Evolutionary conservation across 1,140 invertebrate species (phyloP).

Genomic region (Oscheius sp.): DNA sequence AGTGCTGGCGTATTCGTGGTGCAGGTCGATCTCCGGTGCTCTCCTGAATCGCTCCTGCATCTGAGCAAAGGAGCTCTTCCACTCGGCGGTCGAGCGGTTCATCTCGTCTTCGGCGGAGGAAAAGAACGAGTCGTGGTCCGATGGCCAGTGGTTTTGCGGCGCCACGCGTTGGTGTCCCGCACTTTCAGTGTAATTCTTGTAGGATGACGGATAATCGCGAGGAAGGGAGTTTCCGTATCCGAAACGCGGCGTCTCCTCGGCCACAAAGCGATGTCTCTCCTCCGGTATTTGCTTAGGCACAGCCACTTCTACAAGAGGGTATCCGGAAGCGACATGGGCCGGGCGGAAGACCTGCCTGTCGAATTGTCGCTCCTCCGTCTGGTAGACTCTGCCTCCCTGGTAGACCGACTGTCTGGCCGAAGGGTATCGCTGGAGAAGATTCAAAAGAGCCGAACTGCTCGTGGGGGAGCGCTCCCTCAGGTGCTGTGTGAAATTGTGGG

Average conservation of each 20-base stretch:
- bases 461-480: constrained; percentile 30
- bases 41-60: constrained; percentile 31
- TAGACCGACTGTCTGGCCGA: constrained; percentile 22
- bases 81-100: constrained; percentile 35
- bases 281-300: constrained; percentile 4
- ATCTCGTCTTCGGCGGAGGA: constrained; percentile 32
- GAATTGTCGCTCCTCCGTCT: neutral
- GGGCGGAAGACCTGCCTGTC: constrained; percentile 2
- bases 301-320: constrained; percentile 16
- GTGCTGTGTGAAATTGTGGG: constrained; percentile 26
- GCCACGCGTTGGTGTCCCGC: constrained; percentile 1
- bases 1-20: neutral
- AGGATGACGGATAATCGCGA: no score
- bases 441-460: constrained; percentile 30
- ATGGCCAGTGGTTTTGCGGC: constrained; percentile 9
- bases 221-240: neutral
- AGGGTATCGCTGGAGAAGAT: constrained; percentile 25
- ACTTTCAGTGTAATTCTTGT: constrained; percentile 11
- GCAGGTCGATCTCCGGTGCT: neutral
- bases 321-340: neutral
- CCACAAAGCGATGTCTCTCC: neutral
- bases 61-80: constrained; percentile 31
- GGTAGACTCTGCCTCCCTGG: neutral
- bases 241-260: neutral
- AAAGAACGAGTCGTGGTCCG: constrained; percentile 15